Evolutionary conservation across 2,888 invertebrate genomes (phyloP), one percentile per base, ranked within the genome.

Genomic region (Pachliopta kotzebuea): DNA sequence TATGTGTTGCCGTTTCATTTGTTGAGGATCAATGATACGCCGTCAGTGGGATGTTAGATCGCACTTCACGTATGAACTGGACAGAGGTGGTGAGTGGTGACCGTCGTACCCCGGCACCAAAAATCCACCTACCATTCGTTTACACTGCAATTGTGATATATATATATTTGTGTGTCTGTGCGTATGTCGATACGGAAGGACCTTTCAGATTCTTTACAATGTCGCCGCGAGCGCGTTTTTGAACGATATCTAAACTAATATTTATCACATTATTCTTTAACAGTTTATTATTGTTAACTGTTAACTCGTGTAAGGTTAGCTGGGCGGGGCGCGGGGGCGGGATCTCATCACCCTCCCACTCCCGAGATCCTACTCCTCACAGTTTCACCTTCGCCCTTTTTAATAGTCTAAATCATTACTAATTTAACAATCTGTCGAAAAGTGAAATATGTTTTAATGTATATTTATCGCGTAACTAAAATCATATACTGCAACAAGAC

Each of bases 251-350:
- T 78, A 76, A 37, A 74, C 73, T 75, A 74, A 78, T 82, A 75
- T 80, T 82, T 77, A 76, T 80, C 78, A 76, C 79, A 78, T 79
- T 81, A 79, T 84, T 84, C 80, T 83, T 81, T 82, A 81, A 86
- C 85, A 84, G 84, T 86, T 84, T 85, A 85, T 87, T 85, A 84
- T 85, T 88, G 87, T 89, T 88, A 76, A 84, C 85, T 87, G 85
- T 88, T 86, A 72, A 76, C 74, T 80, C 76, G 75, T 74, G 72
- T 80, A 76, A 79, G 77, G 69, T 72, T 67, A 56, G 56, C 67
- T 49, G 62, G 70, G 66, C 69, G 71, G 50, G 18, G 14, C 37
- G 0, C 14, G 37, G 37, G 37, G 14, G 1, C 37, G 37, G 37
- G 0, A 14, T 11, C 4, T 14, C 14, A 3, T 11, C 14, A 2